These are phyloP conservation scores for Thamnophis sirtalis DNA, from an alignment of 2,113 vertebrate species.

Conservation along the genomic window DNA sequence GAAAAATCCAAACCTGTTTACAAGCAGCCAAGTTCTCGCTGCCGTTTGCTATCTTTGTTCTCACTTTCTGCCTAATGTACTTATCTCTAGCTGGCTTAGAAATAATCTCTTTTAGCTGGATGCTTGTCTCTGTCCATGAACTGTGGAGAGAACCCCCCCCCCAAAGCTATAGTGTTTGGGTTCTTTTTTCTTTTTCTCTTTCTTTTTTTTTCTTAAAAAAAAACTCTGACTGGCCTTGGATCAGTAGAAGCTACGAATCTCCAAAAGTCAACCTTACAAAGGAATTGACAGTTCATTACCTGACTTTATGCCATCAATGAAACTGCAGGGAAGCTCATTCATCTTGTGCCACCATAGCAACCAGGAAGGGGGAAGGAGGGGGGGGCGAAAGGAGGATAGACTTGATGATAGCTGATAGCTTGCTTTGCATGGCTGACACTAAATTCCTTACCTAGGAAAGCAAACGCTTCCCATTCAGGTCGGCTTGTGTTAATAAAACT, in stretches of 20 bases:
- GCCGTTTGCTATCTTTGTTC: neutral
- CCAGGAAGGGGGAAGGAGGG: neutral
- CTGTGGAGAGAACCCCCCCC: neutral
- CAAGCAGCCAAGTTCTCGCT: neutral
- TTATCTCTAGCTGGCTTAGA: neutral
- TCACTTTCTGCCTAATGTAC: neutral
- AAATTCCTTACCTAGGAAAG: neutral
- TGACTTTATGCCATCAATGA: constrained; percentile 9
- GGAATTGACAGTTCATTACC: constrained; percentile 16
- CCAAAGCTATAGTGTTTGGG: neutral
- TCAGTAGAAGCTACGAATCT: neutral
- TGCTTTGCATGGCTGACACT: constrained; percentile 29
- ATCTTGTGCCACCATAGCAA: constrained; percentile 48
- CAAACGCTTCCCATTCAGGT: neutral
- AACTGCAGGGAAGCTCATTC: constrained; percentile 37
- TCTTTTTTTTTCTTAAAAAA: neutral
- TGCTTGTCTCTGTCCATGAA: rapidly evolving
- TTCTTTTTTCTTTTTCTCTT: neutral
- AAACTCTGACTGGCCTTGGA: neutral
- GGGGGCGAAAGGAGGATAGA: neutral
- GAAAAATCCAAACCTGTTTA: neutral
- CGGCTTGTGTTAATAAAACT: rapidly evolving
- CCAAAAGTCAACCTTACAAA: neutral
- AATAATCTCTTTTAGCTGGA: constrained; percentile 5
- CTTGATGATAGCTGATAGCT: neutral